Evolutionary conservation across 2,797 vertebrate species (phyloP), one percentile per base, ranked within the genome.

Genomic region (Notoglanidium macrostoma): DNA sequence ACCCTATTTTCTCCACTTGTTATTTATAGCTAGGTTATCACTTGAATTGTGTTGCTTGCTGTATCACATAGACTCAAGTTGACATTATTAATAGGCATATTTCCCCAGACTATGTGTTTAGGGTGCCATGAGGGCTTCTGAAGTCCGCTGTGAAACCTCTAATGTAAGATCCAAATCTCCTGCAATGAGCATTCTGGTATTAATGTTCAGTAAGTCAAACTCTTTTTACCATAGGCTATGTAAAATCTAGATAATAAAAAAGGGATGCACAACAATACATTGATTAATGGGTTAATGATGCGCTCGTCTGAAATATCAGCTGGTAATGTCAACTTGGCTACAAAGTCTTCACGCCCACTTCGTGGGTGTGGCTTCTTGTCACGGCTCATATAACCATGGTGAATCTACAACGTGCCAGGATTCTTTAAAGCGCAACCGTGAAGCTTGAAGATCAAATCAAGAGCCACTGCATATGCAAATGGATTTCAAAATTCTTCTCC

Each of bases 401-500:
- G 63, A 59, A 26, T 11, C 14, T 17, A 4, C 21, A 67, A 54
- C 12, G 55, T 3, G 17, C 12, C 79, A 49, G 67, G n/a, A 54
- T n/a, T 80, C 81, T 15, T 0, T 46, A 51, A 79, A 85, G 65
- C 32, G 61, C 40, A 49, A 7, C 17, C 23, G 86, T 59, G 0
- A n/a, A 67, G 49, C 7, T 14, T 32, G 10, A 55, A 88, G 10
- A 51, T 51, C 23, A 49, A 54, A 19, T 65, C 51, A 2, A 35
- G 70, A 68, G 26, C 57, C 23, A 0, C 51, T 57, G 51, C 9
- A 12, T 12, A 23, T 35, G 19, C 3, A 63, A 83, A 90, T 91
- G 91, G 85, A 90, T 85, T 86, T 84, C 65, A 82, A 54, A 65
- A 72, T 87, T 61, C 54, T 89, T 11, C 67, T 68, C 10, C 15